phyloP scores from a whole-genome alignment of 2,113 vertebrate species.

The Hippocampus abdominalis region DNA sequence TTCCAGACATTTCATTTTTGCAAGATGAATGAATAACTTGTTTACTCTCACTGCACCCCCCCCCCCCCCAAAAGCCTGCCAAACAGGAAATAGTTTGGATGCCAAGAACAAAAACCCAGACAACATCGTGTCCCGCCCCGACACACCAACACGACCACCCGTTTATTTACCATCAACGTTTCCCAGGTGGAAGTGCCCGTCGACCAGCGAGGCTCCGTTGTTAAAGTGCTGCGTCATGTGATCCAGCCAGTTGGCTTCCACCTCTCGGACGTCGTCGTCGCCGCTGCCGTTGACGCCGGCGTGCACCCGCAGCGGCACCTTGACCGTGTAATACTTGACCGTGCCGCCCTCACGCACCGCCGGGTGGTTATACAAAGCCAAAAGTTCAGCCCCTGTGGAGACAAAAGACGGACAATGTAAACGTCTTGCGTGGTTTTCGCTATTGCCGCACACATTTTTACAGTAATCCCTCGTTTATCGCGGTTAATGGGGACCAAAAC shows the following conservation, averaged over 20 bases:
- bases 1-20: conserved; percentile 61
- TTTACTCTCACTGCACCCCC: conserved; percentile 53
- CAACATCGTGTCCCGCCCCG: not conserved
- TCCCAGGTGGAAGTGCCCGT: conserved; percentile 87
- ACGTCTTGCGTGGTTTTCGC: not conserved
- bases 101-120: conserved; percentile 1
- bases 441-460: not conserved
- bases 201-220: conserved; percentile 88
- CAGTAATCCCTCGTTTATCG: too few species aligned
- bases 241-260: conserved; percentile 96
- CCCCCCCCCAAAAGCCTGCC: conserved; percentile 4
- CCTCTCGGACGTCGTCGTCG: conserved; percentile 75
- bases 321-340: conserved; percentile 87
- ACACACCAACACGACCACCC: not conserved
- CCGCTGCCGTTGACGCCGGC: conserved; percentile 69
- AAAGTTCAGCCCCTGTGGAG: conserved; percentile 81
- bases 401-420: not conserved
- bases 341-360: conserved; percentile 67
- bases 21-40: conserved; percentile 67
- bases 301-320: conserved; percentile 84
- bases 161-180: conserved; percentile 74
- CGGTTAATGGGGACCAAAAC: too few species aligned
- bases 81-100: conserved; percentile 38
- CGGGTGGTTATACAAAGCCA: conserved; percentile 89
- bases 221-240: conserved; percentile 98